Evolutionary conservation across 2,888 invertebrate genomes (phyloP).

Genomic region (Eupithecia tripunctaria): DNA sequence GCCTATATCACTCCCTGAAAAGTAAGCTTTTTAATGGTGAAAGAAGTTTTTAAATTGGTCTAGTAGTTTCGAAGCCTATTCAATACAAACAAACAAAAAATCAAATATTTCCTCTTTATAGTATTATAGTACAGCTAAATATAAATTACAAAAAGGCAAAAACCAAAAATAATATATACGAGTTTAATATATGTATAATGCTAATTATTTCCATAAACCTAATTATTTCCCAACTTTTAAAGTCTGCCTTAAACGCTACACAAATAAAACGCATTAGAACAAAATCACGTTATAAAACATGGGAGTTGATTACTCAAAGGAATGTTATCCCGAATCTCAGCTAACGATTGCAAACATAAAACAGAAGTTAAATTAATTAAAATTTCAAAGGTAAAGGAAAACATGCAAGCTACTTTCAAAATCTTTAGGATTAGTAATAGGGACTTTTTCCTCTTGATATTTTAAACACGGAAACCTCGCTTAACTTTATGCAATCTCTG

Average conservation of each 20-base stretch:
- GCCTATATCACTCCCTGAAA: too few relatives aligned
- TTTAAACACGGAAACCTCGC: neutral
- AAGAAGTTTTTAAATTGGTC: too few relatives aligned
- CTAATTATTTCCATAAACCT: too few relatives aligned
- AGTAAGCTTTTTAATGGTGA: too few relatives aligned
- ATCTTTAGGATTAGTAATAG: neutral
- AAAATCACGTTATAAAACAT: neutral
- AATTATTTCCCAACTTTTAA: neutral
- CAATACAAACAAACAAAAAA: too few relatives aligned
- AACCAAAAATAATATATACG: too few relatives aligned
- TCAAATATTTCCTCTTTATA: too few relatives aligned
- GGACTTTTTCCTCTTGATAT: neutral
- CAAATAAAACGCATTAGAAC: neutral
- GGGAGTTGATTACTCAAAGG: slow-evolving; percentile 6
- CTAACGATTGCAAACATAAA: slow-evolving; percentile 7
- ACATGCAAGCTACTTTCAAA: neutral
- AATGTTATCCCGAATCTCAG: neutral
- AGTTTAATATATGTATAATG: too few relatives aligned
- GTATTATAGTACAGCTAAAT: too few relatives aligned
- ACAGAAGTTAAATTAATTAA: neutral
- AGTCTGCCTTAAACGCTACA: neutral
- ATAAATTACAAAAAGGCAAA: too few relatives aligned
- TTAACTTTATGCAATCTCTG: neutral
- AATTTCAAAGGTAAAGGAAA: neutral
- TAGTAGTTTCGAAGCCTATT: too few relatives aligned